Evolutionary conservation across 2,113 vertebrate genomes (phyloP).

Genomic region (Choloepus hoffmanni): DNA sequence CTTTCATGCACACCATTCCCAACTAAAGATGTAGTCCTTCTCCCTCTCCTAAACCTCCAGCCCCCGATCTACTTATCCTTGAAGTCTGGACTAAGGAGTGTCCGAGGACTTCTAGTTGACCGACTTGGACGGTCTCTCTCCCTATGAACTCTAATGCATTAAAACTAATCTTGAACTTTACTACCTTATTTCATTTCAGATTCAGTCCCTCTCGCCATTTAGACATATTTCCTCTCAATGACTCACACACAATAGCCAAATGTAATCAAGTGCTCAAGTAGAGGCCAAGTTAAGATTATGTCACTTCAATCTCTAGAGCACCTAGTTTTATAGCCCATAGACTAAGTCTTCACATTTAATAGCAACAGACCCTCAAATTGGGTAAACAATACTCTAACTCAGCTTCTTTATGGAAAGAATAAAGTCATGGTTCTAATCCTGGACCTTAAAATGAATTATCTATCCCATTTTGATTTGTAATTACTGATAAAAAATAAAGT

Average conservation of each 20-base stretch:
- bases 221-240: not conserved
- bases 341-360: not conserved
- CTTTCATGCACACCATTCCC: not conserved
- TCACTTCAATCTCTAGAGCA: not conserved
- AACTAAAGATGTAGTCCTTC: not conserved
- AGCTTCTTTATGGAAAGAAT: conserved; percentile 13
- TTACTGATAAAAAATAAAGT: not conserved
- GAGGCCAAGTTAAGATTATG: not conserved
- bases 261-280: not conserved
- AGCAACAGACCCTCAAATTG: not conserved
- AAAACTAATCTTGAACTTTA: not conserved
- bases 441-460: not conserved
- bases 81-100: not conserved
- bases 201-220: not conserved
- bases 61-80: not conserved
- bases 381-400: not conserved
- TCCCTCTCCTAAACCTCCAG: not conserved
- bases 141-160: not conserved
- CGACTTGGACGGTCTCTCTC: not conserved
- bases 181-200: conserved; percentile 37
- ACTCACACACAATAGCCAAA: not conserved
- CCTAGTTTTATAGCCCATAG: not conserved
- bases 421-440: not conserved
- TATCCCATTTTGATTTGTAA: not conserved
- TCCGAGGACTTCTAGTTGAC: not conserved